Evolutionary conservation across 1,140 invertebrate species (phyloP), one percentile per base, ranked within the genome.

Genomic region (Monochamus saltuarius): DNA sequence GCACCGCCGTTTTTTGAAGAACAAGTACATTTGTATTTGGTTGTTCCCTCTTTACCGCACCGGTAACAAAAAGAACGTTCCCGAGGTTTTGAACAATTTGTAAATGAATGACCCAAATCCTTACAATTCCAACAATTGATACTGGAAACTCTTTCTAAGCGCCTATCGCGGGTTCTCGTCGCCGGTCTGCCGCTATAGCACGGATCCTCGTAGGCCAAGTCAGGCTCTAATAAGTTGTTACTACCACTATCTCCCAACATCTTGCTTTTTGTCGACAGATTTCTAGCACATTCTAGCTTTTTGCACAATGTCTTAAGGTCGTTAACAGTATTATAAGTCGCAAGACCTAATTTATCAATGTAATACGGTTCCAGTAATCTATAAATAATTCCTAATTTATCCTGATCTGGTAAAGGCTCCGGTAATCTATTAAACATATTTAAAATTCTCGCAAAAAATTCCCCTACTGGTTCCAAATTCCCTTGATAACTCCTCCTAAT

Each of bases 341-440:
- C 8, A 10, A 55, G 35, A 52, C 55, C 55, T 4, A 52, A 50
- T 29, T 38, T 38, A 16, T 57, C 16, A 9, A 50, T 55, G 19
- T 14, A 55, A 35, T 55, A 69, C 16, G 70, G 69, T 8, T 64
- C 40, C 7, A 73, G 64, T 40, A 69, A 71, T 53, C 69, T 65
- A n/a, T 29, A 17, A 62, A 71, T 14, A n/a, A 70, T 71, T 55
- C 68, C 13, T 8, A 45, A 45, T 13, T 13, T 8, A 13, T 45
- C 42, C 9, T 9, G 8, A 2, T 45, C 42, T 9, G 42, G 8
- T 8, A 45, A 11, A 11, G 10, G 42, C 8, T 14, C 8, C 9
- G 11, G 42, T 45, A 45, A 45, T 14, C 6, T 3, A 45, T 45
- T 45, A 17, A 45, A 45, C 42, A 45, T 45, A 45, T 45, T 45